Percentiles rank a stretch among this genome's conserved stretches.
These are phyloP conservation scores for Basileuterus tristriatus DNA, from an alignment of 2,797 vertebrate genomes.

Conservation along the genomic window DNA sequence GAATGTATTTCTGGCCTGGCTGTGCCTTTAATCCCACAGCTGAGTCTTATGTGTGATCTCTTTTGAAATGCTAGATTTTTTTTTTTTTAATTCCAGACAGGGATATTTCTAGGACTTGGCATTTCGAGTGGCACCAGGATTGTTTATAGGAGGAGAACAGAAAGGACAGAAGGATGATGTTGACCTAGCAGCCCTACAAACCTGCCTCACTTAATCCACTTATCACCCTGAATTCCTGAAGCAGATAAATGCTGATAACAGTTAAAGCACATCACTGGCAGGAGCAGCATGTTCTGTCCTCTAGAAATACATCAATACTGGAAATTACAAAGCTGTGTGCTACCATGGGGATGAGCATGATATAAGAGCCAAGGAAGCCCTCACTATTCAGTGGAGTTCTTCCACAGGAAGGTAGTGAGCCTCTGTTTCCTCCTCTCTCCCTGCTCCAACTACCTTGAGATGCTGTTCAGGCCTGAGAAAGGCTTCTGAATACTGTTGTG, in stretches of 20 bases:
- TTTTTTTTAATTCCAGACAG: constrained; percentile 1
- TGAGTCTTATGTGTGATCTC: constrained; percentile 40
- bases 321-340: neutral
- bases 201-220: constrained; percentile 44
- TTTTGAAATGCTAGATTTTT: constrained; percentile 52
- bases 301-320: constrained; percentile 46
- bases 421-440: neutral
- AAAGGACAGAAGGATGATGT: neutral
- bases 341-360: neutral
- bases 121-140: constrained; percentile 31
- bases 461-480: neutral
- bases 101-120: constrained; percentile 35
- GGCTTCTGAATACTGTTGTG: neutral
- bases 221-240: constrained; percentile 57
- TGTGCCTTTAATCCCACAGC: constrained; percentile 52
- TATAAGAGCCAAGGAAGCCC: neutral
- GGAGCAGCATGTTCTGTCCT: constrained; percentile 35
- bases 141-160: constrained; percentile 42
- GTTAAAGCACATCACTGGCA: constrained; percentile 57
- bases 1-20: constrained; percentile 58
- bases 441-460: neutral
- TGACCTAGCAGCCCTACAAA: constrained; percentile 52
- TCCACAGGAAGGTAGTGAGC: neutral
- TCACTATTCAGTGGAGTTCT: neutral
- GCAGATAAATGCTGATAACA: constrained; percentile 60